Percentiles rank a stretch among this genome's conserved stretches.
Conservation (phyloP, 1,140 invertebrate species). For the Sarcophaga bullata region DNA sequence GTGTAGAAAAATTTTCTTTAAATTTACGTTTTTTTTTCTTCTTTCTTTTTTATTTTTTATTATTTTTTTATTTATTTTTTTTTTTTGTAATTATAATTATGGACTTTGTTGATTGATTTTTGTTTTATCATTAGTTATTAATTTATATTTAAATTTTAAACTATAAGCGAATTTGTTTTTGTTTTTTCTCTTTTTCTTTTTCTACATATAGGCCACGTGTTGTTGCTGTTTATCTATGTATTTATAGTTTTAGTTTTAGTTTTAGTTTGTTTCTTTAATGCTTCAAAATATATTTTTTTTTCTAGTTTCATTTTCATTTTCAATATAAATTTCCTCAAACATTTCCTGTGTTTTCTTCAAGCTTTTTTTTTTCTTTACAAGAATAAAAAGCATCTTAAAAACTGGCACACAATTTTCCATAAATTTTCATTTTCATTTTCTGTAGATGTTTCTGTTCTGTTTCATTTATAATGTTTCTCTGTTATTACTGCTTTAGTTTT, state of each 20-base stretch:
- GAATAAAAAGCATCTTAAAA: not conserved
- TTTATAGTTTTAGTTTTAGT: not conserved
- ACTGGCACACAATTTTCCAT: conserved; percentile 28
- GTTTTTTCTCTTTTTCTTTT: conserved; percentile 13
- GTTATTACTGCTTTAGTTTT: not conserved
- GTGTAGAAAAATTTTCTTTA: too few species aligned
- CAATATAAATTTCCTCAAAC: not conserved
- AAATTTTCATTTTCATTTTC: too few species aligned
- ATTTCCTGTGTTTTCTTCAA: not conserved
- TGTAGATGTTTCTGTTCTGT: not conserved
- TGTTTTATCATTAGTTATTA: not conserved
- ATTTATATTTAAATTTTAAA: conserved; percentile 4
- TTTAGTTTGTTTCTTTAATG: not conserved
- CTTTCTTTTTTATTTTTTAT: too few species aligned
- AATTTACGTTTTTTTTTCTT: too few species aligned
- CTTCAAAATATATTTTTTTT: not conserved
- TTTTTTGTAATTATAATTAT: not conserved
- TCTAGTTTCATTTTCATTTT: not conserved
- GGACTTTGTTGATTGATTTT: conserved; percentile 17
- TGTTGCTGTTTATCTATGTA: not conserved
- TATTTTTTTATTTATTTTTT: too few species aligned
- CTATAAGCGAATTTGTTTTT: not conserved
- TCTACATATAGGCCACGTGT: conserved; percentile 31
- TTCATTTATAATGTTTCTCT: not conserved
- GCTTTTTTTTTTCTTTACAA: not conserved